A percentile compares a stretch with the other conserved stretches of the same genome.
Evolutionary conservation across 1,140 invertebrate species (phyloP).

Genomic region (Plodia interpunctella): DNA sequence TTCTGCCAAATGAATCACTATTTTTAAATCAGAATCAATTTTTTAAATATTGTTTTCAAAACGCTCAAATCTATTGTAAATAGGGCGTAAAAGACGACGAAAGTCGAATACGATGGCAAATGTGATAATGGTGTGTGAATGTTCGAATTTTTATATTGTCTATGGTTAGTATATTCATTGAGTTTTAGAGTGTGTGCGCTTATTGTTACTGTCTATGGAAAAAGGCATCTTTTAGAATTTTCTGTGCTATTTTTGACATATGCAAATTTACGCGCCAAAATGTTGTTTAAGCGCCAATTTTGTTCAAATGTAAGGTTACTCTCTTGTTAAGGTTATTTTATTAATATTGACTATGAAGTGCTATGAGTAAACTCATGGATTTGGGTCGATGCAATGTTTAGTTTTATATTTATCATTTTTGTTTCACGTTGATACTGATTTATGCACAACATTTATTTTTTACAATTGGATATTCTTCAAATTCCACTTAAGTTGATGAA

Average conservation of each 20-base stretch:
- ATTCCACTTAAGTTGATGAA: background rate
- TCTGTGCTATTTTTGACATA: background rate
- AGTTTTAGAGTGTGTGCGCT: background rate
- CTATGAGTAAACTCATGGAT: conserved; percentile 14
- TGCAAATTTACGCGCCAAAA: conserved; percentile 7
- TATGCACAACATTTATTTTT: background rate
- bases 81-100: background rate
- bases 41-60: background rate
- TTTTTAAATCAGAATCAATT: no score
- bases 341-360: conserved; percentile 18
- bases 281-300: conserved; percentile 6
- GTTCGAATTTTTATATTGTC: conserved; percentile 4
- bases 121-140: background rate
- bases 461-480: conserved; percentile 3
- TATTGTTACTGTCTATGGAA: background rate
- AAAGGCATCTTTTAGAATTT: background rate
- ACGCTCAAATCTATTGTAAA: background rate
- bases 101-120: background rate
- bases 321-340: conserved; percentile 22
- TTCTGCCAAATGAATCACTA: no score
- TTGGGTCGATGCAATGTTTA: conserved; percentile 28
- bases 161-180: background rate
- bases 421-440: conserved; percentile 3
- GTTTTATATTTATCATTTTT: conserved; percentile 9
- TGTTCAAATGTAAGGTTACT: conserved; percentile 17